Evolutionary conservation across 2,888 invertebrate species (phyloP).

Genomic region (Aleiodes leptofemur): DNA sequence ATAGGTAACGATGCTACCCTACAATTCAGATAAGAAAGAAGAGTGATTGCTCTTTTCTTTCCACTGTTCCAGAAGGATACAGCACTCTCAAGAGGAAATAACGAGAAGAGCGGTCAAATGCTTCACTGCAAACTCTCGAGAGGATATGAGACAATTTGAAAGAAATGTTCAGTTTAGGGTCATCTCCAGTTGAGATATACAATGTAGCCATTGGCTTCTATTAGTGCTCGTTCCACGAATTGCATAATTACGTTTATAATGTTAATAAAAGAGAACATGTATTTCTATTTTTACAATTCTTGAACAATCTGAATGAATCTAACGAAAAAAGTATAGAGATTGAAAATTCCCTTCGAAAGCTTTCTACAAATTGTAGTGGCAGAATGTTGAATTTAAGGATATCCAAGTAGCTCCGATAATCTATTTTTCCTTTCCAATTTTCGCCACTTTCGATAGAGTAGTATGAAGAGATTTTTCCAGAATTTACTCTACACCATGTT

Average conservation of each 20-base stretch:
- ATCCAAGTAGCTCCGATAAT: too few relatives aligned
- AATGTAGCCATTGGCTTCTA: conserved; percentile 5
- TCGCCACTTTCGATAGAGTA: too few relatives aligned
- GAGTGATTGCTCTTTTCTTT: conserved; percentile 1
- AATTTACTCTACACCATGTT: too few relatives aligned
- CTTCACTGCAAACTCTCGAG: conserved; percentile 18
- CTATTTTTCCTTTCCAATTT: too few relatives aligned
- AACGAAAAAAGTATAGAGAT: too few relatives aligned
- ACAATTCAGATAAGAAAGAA: conserved; percentile 27
- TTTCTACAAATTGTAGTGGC: too few relatives aligned
- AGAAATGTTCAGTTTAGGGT: conserved; percentile 21
- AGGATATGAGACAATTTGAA: conserved; percentile 27
- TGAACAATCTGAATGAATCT: too few relatives aligned
- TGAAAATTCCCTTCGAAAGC: too few relatives aligned
- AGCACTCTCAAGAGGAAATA: conserved; percentile 32
- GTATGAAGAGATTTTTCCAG: too few relatives aligned
- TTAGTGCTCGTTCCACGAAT: background rate
- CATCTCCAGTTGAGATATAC: conserved; percentile 12
- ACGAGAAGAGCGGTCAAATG: conserved; percentile 29
- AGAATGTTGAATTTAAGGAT: too few relatives aligned
- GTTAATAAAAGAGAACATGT: background rate
- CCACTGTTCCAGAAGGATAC: background rate
- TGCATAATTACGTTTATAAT: background rate
- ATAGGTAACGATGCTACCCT: conserved; percentile 24
- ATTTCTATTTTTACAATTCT: too few relatives aligned